phyloP scores from a whole-genome alignment of 2,888 invertebrate species.

The Heliconius ethilla region DNA sequence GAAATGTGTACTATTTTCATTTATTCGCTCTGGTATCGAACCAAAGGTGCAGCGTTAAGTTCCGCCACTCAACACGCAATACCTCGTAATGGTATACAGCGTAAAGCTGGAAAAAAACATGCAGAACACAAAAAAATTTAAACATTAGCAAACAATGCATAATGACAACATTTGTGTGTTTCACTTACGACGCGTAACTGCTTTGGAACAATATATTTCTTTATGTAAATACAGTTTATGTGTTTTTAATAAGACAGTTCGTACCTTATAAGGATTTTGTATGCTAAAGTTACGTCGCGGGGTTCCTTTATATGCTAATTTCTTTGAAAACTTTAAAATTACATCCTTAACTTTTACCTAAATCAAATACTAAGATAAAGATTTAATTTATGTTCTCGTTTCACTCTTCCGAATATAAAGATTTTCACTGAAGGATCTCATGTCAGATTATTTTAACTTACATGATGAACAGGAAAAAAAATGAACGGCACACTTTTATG shows the following conservation, averaged over 20 bases:
- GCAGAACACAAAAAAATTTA: slow-evolving; percentile 21
- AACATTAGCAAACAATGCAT: slow-evolving; percentile 41
- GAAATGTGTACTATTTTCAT: no score
- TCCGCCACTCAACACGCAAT: no score
- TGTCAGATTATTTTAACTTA: neutral
- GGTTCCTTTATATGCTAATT: slow-evolving; percentile 39
- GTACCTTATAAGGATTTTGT: slow-evolving; percentile 35
- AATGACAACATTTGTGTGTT: slow-evolving; percentile 37
- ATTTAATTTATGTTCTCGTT: slow-evolving; percentile 22
- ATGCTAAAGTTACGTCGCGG: slow-evolving; percentile 33
- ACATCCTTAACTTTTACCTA: slow-evolving; percentile 17
- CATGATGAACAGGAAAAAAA: neutral
- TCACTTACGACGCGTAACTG: slow-evolving; percentile 33
- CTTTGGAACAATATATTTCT: slow-evolving; percentile 28
- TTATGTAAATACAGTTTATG: slow-evolving; percentile 34
- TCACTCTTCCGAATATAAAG: neutral
- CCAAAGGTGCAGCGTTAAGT: no score
- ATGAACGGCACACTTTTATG: slow-evolving; percentile 16
- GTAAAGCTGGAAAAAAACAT: neutral
- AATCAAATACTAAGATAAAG: slow-evolving; percentile 15
- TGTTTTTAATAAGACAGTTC: slow-evolving; percentile 39
- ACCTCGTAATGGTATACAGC: no score
- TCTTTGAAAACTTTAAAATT: slow-evolving; percentile 26
- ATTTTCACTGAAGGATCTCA: neutral
- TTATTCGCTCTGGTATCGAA: no score